A percentile compares a stretch with the other conserved stretches of the same genome.
These are phyloP conservation scores for Galeopsomyia nigrocyanea DNA, from an alignment of 2,888 invertebrate species.

Conservation along the genomic window DNA sequence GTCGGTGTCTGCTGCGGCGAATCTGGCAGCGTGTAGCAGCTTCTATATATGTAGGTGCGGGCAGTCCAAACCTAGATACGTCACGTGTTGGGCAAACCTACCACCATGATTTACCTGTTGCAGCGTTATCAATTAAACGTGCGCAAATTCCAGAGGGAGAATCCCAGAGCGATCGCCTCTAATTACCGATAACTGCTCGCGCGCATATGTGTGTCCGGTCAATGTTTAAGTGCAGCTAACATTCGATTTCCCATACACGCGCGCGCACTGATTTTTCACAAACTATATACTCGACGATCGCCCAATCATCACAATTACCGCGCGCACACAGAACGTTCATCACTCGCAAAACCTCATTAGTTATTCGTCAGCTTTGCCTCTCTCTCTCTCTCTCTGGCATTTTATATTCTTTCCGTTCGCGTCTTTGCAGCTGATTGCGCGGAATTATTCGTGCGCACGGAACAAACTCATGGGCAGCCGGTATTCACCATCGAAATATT, in stretches of 20 bases:
- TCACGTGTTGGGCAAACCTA: background rate
- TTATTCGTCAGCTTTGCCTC: too few species aligned
- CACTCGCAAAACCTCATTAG: too few species aligned
- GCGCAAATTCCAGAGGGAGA: constrained; percentile 7
- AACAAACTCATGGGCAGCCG: too few species aligned
- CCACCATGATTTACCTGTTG: constrained; percentile 39
- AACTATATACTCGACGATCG: background rate
- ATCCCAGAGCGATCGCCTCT: background rate
- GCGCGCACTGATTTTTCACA: background rate
- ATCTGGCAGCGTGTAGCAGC: background rate
- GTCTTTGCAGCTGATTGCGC: too few species aligned
- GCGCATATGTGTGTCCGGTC: background rate
- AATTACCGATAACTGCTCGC: constrained; percentile 13
- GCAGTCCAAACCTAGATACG: constrained; percentile 26
- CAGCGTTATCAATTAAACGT: constrained; percentile 29
- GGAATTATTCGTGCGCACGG: too few species aligned
- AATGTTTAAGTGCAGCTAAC: constrained; percentile 2
- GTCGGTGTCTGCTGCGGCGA: background rate
- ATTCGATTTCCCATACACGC: background rate
- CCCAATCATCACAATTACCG: too few species aligned
- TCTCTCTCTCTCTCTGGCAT: too few species aligned
- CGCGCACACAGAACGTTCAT: too few species aligned
- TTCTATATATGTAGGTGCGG: constrained; percentile 17
- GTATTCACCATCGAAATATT: too few species aligned
- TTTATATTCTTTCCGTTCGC: too few species aligned